Evolutionary conservation across 2,888 invertebrate species (phyloP), one percentile per base, ranked within the genome.

Genomic region (Rotaria sp.): DNA sequence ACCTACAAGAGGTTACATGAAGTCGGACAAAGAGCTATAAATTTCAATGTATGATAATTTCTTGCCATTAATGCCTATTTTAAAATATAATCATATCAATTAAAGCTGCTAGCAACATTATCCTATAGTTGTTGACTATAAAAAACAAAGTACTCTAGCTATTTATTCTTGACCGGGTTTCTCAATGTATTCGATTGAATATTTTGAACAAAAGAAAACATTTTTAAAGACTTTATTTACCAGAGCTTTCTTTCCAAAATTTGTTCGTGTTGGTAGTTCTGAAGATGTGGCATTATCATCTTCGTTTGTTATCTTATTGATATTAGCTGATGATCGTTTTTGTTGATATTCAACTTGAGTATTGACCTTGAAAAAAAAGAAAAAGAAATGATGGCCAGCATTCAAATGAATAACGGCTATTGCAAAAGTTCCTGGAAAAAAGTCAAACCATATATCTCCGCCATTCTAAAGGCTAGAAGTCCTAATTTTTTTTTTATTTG

Each of bases 41-140:
- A 96, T 93, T 99, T 99, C 90, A 99, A 93, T 91, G 95, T 97
- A 93, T 99, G 99, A 93, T 98, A 99, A 92, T 99, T 99, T 67
- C 99, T 93, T 1, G 99, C 99, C 88, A 99, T 93, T 92, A 97
- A 96, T 85, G 97, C 96, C 92, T 92, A 90, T 57, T 90, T 89
- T 84, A 38, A 11, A 21, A 86, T n/a, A n/a, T 50, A 86, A 87
- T 84, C 87, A n/a, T 7, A 59, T 30, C 3, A n/a, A n/a, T 7
- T 1, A 21, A 24, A 18, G 7, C 24, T 7, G 15, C 24, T 55
- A 2, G 15, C 24, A 8, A 11, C 7, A 48, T 48, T 13, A 48
- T 1, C n/a, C n/a, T n/a, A n/a, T n/a, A n/a, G n/a, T n/a, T n/a
- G n/a, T n/a, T n/a, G n/a, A n/a, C n/a, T n/a, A n/a, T n/a, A n/a